phyloP scores from a whole-genome alignment of 2,888 invertebrate genomes.

The Macropis europaea region DNA sequence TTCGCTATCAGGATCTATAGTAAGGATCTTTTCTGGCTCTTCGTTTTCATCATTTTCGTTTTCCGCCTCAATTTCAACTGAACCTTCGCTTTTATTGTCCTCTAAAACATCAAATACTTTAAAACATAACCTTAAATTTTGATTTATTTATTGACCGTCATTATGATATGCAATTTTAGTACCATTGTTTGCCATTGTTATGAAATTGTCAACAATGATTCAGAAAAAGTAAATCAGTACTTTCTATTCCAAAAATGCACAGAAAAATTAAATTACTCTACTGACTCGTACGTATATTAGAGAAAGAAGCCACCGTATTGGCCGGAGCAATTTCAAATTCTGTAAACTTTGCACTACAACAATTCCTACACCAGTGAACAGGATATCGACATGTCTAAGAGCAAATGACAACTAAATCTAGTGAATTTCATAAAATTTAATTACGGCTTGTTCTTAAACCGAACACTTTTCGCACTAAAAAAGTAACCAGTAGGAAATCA shows the following conservation, averaged over 20 bases:
- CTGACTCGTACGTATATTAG: background rate
- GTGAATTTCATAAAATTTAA: background rate
- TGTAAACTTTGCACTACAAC: background rate
- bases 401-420: conserved; percentile 4
- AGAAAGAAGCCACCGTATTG: background rate
- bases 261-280: background rate
- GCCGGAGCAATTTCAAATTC: conserved; percentile 2
- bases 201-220: background rate
- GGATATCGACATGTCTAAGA: background rate
- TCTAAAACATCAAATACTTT: conserved; percentile 47
- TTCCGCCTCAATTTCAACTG: conserved; percentile 67
- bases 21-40: conserved; percentile 83
- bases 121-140: background rate
- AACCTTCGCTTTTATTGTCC: conserved; percentile 69
- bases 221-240: background rate
- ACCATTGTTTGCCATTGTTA: conserved; percentile 60
- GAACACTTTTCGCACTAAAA: background rate
- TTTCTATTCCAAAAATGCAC: background rate
- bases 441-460: background rate
- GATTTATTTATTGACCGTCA: background rate
- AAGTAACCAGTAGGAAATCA: too few species aligned
- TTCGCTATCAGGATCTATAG: conserved; percentile 85
- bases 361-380: background rate
- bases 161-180: conserved; percentile 1
- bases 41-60: conserved; percentile 65